These are phyloP conservation scores for Cactoblastis cactorum DNA, from an alignment of 2,888 invertebrate species.

Conservation along the genomic window DNA sequence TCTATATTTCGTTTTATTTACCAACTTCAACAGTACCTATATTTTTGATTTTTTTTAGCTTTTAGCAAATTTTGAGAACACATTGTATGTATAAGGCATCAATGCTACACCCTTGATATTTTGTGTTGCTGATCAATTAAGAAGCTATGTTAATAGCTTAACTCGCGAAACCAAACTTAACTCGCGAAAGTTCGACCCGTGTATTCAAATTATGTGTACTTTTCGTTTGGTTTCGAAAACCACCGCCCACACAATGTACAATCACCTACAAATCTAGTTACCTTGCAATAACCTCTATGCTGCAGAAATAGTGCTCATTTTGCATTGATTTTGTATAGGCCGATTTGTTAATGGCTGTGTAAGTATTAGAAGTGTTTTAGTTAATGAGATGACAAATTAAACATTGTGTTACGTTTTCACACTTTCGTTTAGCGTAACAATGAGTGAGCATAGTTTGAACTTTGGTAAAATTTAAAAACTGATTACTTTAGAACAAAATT, in stretches of 20 bases:
- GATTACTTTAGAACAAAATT: too few relatives aligned
- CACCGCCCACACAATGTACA: neutral
- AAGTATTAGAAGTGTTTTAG: neutral
- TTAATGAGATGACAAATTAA: slow-evolving; percentile 5
- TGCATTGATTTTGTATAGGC: too few relatives aligned
- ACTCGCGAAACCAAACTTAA: slow-evolving; percentile 4
- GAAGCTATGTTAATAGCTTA: slow-evolving; percentile 8
- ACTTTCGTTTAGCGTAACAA: slow-evolving; percentile 5
- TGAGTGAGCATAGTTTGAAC: neutral
- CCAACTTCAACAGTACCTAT: too few relatives aligned
- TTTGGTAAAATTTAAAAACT: too few relatives aligned
- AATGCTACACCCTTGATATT: neutral
- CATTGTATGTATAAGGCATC: neutral
- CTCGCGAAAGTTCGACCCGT: slow-evolving; percentile 1
- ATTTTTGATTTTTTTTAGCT: too few relatives aligned
- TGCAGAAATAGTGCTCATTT: too few relatives aligned
- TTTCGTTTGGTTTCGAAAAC: slow-evolving; percentile 7
- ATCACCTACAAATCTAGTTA: too few relatives aligned
- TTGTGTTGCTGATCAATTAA: slow-evolving; percentile 1
- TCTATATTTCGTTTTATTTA: too few relatives aligned
- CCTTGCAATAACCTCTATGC: too few relatives aligned
- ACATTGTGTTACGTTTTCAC: slow-evolving; percentile 7
- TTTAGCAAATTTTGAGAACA: too few relatives aligned
- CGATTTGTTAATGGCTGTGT: too few relatives aligned
- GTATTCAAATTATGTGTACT: slow-evolving; percentile 8